Evolutionary conservation across 2,797 vertebrate genomes (phyloP).

Genomic region (Danio kyathit): DNA sequence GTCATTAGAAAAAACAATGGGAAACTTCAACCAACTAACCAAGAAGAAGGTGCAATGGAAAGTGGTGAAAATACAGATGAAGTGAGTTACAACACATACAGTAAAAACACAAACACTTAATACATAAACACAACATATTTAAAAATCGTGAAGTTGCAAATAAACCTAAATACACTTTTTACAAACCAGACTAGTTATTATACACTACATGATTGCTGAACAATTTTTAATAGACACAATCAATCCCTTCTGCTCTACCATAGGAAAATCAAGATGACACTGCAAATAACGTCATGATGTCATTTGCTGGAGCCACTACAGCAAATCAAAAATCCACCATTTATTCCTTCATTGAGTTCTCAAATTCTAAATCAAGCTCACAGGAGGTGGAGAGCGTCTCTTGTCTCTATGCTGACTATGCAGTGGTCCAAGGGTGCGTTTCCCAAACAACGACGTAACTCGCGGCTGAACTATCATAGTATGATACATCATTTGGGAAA

Average conservation of each 20-base stretch:
- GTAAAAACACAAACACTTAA: background rate
- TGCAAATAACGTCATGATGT: background rate
- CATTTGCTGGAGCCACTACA: background rate
- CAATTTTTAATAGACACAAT: too few species aligned
- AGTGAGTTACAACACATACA: background rate
- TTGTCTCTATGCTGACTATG: background rate
- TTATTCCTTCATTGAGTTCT: conserved; percentile 22
- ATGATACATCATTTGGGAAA: too few species aligned
- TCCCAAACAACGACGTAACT: too few species aligned
- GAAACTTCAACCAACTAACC: background rate
- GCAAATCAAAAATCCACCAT: background rate
- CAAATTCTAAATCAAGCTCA: background rate
- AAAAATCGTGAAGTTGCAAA: too few species aligned
- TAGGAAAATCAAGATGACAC: background rate
- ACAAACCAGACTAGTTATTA: too few species aligned
- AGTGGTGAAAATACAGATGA: background rate
- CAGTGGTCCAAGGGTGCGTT: too few species aligned
- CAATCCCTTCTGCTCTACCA: background rate
- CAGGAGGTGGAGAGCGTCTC: background rate
- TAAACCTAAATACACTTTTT: too few species aligned
- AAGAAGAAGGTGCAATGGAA: background rate
- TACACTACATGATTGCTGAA: background rate
- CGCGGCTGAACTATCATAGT: too few species aligned
- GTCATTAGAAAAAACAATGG: background rate
- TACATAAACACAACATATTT: background rate